A percentile compares a stretch with the other conserved stretches of the same genome.
Conservation (phyloP, 1,140 invertebrate species). For the Caenorhabditis brenneri region DNA sequence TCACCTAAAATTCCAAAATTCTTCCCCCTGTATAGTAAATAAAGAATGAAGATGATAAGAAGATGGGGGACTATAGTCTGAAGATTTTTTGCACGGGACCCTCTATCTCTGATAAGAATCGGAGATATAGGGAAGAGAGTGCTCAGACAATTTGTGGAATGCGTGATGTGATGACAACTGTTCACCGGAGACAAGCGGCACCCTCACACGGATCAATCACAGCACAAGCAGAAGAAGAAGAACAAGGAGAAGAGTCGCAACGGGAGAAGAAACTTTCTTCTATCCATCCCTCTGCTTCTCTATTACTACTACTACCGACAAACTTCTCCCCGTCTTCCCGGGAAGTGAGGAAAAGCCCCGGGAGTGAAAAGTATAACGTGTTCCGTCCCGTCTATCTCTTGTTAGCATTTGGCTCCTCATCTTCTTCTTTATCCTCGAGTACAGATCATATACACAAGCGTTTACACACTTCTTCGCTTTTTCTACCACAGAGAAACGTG, state of each 20-base stretch:
- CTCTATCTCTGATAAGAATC: neutral
- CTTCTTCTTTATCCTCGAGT: neutral
- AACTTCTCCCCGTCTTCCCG: neutral
- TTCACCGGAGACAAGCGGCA: slow-evolving; percentile 21
- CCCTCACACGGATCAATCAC: slow-evolving; percentile 28
- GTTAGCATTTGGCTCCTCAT: neutral
- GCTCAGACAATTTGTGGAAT: slow-evolving; percentile 20
- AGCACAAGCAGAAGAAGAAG: slow-evolving; percentile 1
- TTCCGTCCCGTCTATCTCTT: slow-evolving; percentile 5
- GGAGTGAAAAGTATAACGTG: neutral
- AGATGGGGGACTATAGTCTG: slow-evolving; percentile 29
- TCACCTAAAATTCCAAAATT: neutral
- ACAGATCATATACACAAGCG: slow-evolving; percentile 35
- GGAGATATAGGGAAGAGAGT: neutral
- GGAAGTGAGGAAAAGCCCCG: neutral
- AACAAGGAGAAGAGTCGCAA: neutral
- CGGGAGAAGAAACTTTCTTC: neutral
- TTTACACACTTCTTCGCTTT: neutral
- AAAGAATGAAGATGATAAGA: neutral
- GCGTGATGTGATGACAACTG: slow-evolving; percentile 43
- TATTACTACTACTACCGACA: neutral
- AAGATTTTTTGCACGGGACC: slow-evolving; percentile 38
- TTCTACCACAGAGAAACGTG: neutral
- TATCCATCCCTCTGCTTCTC: slow-evolving; percentile 15
- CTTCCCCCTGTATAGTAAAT: neutral